Conservation (phyloP, 1,140 invertebrate genomes). For the Neodiprion virginianus region DNA sequence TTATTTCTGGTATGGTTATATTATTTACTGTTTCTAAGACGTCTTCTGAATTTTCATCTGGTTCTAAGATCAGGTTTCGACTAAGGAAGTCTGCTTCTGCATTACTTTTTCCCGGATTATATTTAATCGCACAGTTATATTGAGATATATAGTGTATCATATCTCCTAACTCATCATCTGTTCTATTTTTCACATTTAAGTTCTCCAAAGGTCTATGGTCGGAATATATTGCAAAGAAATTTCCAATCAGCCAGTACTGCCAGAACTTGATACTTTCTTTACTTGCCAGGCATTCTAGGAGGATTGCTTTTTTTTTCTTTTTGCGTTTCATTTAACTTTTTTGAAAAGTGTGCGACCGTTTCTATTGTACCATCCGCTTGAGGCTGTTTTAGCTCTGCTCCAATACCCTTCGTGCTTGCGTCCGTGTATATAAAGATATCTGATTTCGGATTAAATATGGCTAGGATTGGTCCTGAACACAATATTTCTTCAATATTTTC, state of each 20-base stretch:
- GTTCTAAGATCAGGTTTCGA: conserved; percentile 16
- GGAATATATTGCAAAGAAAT: background rate
- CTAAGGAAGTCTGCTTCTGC: too few species aligned
- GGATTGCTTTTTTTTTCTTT: conserved; percentile 5
- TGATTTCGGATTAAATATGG: background rate
- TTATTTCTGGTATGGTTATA: background rate
- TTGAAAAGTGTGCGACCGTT: background rate
- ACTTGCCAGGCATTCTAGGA: background rate
- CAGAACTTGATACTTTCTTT: conserved; percentile 1
- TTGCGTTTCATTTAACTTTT: background rate
- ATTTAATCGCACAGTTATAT: conserved; percentile 26
- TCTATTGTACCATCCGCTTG: conserved; percentile 15
- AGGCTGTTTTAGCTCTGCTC: conserved; percentile 20
- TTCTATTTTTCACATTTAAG: background rate
- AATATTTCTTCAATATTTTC: conserved; percentile 1
- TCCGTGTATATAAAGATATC: conserved; percentile 19
- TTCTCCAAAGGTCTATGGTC: conserved; percentile 3
- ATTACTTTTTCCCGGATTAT: conserved; percentile 27
- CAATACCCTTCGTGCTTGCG: conserved; percentile 19
- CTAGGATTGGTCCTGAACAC: too few species aligned
- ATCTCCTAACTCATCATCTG: background rate
- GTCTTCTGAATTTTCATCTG: conserved; percentile 17
- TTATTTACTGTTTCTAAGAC: too few species aligned
- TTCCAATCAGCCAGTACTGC: conserved; percentile 4
- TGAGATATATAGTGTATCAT: conserved; percentile 1